Conservation (phyloP, 2,888 invertebrate species). For the Chrysolina oricalcia region DNA sequence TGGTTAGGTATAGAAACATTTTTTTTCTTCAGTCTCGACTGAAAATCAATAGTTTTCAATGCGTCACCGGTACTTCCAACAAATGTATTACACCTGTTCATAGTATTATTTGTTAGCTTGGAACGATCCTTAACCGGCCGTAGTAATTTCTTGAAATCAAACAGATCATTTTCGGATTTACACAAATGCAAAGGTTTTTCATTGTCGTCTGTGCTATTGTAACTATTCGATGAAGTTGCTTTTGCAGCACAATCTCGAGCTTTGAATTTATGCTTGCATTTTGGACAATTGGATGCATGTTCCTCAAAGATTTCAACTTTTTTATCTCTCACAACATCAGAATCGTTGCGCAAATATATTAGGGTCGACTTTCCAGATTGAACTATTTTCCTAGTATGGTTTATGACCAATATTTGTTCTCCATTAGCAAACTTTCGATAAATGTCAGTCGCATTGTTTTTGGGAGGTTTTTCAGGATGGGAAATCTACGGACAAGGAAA, state of each 20-base stretch:
- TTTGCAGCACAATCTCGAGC: conserved; percentile 22
- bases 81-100: conserved; percentile 56
- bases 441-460: conserved; percentile 37
- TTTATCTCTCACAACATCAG: conserved; percentile 39
- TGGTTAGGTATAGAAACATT: conserved; percentile 54
- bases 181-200: conserved; percentile 45
- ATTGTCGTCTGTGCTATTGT: not conserved
- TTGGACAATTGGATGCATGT: conserved; percentile 48
- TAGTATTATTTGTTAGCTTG: conserved; percentile 49
- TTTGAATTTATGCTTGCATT: conserved; percentile 53
- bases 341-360: conserved; percentile 48
- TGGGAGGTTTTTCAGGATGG: conserved; percentile 54
- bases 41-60: conserved; percentile 46
- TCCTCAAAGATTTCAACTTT: conserved; percentile 37
- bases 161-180: conserved; percentile 61
- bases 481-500: conserved; percentile 47
- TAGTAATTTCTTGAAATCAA: conserved; percentile 49
- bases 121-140: conserved; percentile 59
- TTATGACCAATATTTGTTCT: conserved; percentile 57
- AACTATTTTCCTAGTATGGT: conserved; percentile 54
- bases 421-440: conserved; percentile 26
- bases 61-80: conserved; percentile 45
- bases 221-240: not conserved
- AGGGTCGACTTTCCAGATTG: conserved; percentile 51
- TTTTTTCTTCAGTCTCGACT: conserved; percentile 40